Evolutionary conservation across 2,888 invertebrate genomes (phyloP).

Genomic region (Eutolmus rufibarbis): DNA sequence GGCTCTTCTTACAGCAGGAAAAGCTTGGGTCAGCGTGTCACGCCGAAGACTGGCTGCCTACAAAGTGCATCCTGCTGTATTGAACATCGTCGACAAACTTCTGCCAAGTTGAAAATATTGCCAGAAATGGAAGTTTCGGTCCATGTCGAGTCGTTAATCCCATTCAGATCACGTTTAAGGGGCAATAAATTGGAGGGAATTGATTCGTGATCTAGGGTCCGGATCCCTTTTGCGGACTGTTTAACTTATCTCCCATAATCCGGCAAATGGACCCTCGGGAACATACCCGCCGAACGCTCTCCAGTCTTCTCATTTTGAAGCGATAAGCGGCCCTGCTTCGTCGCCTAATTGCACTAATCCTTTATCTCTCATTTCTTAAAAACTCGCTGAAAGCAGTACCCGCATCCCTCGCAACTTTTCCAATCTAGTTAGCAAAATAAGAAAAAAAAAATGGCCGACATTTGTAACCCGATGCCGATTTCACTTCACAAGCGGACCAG

Average conservation of each 20-base stretch:
- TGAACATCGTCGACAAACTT: neutral
- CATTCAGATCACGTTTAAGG: slow-evolving; percentile 25
- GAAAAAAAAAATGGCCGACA: neutral
- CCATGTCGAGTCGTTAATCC: slow-evolving; percentile 11
- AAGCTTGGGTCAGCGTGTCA: neutral
- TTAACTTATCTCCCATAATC: slow-evolving; percentile 7
- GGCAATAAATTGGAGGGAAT: slow-evolving; percentile 31
- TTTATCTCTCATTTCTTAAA: neutral
- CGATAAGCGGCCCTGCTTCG: neutral
- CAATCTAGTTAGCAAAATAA: neutral
- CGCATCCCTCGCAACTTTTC: neutral
- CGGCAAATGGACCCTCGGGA: neutral
- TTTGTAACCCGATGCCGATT: neutral
- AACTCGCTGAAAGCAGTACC: neutral
- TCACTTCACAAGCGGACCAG: neutral
- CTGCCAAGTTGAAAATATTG: neutral
- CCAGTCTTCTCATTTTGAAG: neutral
- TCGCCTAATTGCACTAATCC: slow-evolving; percentile 13
- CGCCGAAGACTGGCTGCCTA: neutral
- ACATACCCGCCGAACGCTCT: neutral
- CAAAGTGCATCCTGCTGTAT: slow-evolving; percentile 18
- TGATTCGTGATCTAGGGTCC: slow-evolving; percentile 18
- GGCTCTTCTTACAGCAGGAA: neutral
- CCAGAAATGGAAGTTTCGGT: neutral
- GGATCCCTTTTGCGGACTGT: slow-evolving; percentile 12